These are phyloP conservation scores for Mellivora capensis DNA, from an alignment of 2,113 vertebrate genomes.

Conservation along the genomic window DNA sequence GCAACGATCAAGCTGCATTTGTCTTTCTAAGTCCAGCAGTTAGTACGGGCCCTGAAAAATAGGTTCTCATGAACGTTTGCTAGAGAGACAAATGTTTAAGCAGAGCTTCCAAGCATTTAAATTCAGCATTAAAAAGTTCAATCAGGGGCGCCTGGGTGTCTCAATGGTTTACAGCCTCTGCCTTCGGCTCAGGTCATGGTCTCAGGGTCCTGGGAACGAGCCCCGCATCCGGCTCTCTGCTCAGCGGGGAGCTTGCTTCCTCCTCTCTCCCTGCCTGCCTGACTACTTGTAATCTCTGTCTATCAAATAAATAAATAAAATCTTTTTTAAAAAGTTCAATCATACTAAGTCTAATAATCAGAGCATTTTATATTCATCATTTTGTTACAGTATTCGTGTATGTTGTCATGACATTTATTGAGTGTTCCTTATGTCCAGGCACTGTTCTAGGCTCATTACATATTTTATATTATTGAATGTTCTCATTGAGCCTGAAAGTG, in stretches of 20 bases:
- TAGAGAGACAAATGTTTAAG: not conserved
- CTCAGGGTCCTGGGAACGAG: too few relatives aligned
- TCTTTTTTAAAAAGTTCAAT: not conserved
- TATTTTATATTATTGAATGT: not conserved
- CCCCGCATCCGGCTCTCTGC: too few relatives aligned
- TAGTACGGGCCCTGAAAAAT: not conserved
- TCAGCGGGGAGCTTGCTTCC: too few relatives aligned
- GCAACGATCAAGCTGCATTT: not conserved
- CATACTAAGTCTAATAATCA: not conserved
- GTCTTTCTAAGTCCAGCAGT: conserved; percentile 26
- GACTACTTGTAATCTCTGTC: too few relatives aligned
- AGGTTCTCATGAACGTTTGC: not conserved
- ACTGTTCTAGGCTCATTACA: not conserved
- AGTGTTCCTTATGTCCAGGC: not conserved
- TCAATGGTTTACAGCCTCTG: too few relatives aligned
- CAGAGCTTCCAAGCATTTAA: not conserved
- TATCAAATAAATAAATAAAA: too few relatives aligned
- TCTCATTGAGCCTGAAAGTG: not conserved
- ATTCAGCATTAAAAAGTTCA: not conserved
- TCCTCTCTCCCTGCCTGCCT: too few relatives aligned
- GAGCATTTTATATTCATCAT: not conserved
- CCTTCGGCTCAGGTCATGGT: too few relatives aligned
- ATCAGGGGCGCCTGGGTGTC: not conserved
- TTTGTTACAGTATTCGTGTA: not conserved
- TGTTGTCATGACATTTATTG: not conserved